Evolutionary conservation across 2,888 invertebrate species (phyloP).

Genomic region (Harpalus rubripes): DNA sequence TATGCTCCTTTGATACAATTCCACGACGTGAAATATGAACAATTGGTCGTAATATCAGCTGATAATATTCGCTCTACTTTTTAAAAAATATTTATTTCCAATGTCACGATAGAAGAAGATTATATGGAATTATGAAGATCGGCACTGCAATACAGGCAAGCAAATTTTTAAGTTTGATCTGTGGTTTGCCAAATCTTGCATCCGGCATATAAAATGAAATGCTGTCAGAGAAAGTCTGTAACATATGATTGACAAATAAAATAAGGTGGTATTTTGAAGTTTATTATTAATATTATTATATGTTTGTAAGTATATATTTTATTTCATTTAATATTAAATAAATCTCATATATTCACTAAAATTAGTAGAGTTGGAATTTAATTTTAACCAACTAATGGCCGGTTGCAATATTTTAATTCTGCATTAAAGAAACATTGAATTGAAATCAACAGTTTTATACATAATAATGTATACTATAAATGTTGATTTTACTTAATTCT

Average conservation of each 20-base stretch:
- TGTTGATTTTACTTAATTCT: no score
- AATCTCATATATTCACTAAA: no score
- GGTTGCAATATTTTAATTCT: no score
- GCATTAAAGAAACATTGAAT: no score
- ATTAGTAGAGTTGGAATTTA: no score
- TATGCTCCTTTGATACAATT: constrained; percentile 40
- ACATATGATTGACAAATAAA: neutral
- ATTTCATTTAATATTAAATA: no score
- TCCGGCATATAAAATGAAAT: neutral
- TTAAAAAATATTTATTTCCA: constrained; percentile 21
- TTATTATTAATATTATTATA: no score
- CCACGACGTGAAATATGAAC: constrained; percentile 21
- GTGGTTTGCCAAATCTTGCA: neutral
- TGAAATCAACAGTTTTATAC: no score
- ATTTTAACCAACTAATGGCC: no score
- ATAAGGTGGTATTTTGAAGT: neutral
- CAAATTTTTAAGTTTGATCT: constrained; percentile 13
- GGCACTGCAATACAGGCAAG: neutral
- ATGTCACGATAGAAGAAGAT: constrained; percentile 19
- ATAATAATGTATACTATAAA: no score
- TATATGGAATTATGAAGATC: constrained; percentile 29
- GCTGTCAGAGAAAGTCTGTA: neutral
- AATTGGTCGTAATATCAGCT: constrained; percentile 11
- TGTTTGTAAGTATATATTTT: no score
- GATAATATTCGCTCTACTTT: constrained; percentile 33